Base-by-base conservation (phyloP, 2,888 invertebrate genomes). In the Clostera curtula region DNA sequence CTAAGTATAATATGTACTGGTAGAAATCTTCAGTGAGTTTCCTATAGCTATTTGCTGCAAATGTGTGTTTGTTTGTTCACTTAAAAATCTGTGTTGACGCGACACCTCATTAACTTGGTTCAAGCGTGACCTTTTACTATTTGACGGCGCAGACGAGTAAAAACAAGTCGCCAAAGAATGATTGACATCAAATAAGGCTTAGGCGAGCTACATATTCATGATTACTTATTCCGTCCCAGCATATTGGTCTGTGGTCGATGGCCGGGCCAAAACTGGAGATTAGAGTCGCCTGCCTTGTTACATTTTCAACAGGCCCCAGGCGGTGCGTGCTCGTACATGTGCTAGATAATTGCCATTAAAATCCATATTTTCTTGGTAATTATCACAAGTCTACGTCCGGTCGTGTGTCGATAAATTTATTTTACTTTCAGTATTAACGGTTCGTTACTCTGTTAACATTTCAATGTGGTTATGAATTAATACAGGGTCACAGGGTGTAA, bases 101-200 rank as follows among this genome's bases (percentile, higher is more conserved):
- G n/a, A n/a, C n/a, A n/a, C n/a, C n/a, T n/a, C n/a, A n/a, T n/a
- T n/a, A n/a, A n/a, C n/a, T n/a, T n/a, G n/a, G n/a, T n/a, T n/a
- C n/a, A n/a, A n/a, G n/a, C n/a, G n/a, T n/a, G n/a, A n/a, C n/a
- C n/a, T n/a, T n/a, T n/a, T n/a, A n/a, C n/a, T n/a, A n/a, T n/a
- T n/a, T n/a, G n/a, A n/a, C n/a, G n/a, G n/a, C n/a, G n/a, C n/a
- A n/a, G n/a, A n/a, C n/a, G n/a, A n/a, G n/a, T n/a, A n/a, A 21
- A 16, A 20, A 19, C 30, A 25, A 7, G 26, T 28, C 19, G 12
- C 24, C 27, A 41, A 44, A 47, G 47, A 54, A 49, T 65, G 67
- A 69, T 68, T 68, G 65, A 62, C 59, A 63, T 52, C 40, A 45
- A 59, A 61, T 53, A 52, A 48, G 46, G 57, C 59, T 65, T 61